A percentile compares a stretch with the other conserved stretches of the same genome.
These are phyloP conservation scores for Buphagus erythrorhynchus DNA, from an alignment of 2,797 vertebrate species.

Conservation along the genomic window DNA sequence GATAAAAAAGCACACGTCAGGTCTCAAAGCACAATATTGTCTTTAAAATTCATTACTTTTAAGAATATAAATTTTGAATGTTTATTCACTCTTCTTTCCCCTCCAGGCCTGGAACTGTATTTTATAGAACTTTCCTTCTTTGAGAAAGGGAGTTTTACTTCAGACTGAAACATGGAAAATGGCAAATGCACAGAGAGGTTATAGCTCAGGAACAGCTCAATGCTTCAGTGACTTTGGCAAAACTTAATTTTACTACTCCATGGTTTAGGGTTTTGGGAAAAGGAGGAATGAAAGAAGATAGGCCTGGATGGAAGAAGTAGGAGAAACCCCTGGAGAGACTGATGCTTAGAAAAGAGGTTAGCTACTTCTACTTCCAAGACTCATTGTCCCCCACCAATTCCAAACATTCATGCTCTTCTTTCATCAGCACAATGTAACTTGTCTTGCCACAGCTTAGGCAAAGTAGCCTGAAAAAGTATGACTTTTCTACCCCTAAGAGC, in stretches of 20 bases:
- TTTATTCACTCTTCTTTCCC: neutral
- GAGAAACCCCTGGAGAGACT: neutral
- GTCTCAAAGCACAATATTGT: neutral
- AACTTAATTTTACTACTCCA: neutral
- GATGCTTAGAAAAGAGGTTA: neutral
- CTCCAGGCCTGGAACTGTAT: neutral
- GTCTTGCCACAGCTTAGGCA: neutral
- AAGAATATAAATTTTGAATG: neutral
- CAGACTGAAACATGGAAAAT: neutral
- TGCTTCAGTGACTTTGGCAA: neutral
- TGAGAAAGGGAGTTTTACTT: neutral
- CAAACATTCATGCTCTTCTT: neutral
- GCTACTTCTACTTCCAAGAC: neutral
- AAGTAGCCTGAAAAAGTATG: neutral
- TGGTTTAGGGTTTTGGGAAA: neutral
- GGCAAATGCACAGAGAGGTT: neutral
- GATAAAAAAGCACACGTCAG: neutral
- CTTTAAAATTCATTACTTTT: conserved; percentile 8
- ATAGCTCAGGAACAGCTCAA: neutral
- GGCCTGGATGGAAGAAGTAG: neutral
- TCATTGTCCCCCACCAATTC: neutral
- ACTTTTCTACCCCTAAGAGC: neutral
- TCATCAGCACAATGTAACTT: neutral
- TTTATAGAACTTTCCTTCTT: neutral
- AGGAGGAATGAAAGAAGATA: neutral